Conservation (phyloP, 2,797 vertebrate species). For the Rhynchotus rufescens region DNA sequence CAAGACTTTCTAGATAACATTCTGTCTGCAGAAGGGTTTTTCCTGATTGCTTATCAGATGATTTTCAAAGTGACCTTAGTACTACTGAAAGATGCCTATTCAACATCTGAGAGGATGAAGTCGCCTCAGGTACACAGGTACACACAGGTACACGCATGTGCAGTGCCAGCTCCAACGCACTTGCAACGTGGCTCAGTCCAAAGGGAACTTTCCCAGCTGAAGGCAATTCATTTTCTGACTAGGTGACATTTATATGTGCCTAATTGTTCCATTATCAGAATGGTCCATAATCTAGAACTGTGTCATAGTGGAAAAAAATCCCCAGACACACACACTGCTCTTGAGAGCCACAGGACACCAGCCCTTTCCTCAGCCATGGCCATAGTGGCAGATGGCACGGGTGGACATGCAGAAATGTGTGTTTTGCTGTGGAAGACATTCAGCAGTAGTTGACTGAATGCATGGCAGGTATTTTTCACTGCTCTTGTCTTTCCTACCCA, state of each 20-base stretch:
- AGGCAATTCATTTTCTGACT: neutral
- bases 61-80: conserved; percentile 26
- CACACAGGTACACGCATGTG: fast-evolving
- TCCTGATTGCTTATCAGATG: neutral
- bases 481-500: neutral
- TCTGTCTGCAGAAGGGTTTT: neutral
- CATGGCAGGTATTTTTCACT: neutral
- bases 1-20: neutral
- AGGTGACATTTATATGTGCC: neutral
- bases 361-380: neutral
- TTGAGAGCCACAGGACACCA: neutral
- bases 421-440: neutral
- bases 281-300: neutral
- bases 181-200: conserved; percentile 13
- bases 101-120: conserved; percentile 27
- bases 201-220: conserved; percentile 32
- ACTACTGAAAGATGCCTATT: conserved; percentile 8
- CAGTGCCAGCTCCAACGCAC: neutral
- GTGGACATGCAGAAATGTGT: fast-evolving
- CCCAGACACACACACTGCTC: fast-evolving
- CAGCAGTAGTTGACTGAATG: neutral
- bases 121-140: neutral
- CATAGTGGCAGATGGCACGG: fast-evolving
- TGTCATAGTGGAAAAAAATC: neutral
- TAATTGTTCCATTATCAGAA: conserved; percentile 32